Evolutionary conservation across 2,888 invertebrate species (phyloP).

Genomic region (Leptothorax acervorum): DNA sequence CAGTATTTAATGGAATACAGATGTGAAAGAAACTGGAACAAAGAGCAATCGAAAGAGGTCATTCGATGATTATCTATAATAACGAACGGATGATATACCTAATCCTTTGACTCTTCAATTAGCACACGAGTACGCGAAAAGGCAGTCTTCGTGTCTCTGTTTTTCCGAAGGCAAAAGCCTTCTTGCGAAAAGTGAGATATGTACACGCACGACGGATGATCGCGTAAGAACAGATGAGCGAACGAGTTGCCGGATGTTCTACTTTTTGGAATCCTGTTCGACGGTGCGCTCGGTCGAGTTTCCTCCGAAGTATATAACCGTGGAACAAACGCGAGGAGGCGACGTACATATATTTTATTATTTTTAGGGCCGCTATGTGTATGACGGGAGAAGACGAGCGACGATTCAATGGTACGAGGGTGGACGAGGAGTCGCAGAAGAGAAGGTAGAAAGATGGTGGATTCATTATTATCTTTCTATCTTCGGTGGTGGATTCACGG

Average conservation of each 20-base stretch:
- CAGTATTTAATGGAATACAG: not conserved
- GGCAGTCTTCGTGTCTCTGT: not conserved
- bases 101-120: not conserved
- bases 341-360: slow-evolving; percentile 40
- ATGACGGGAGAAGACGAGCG: not conserved
- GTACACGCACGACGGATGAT: slow-evolving; percentile 43
- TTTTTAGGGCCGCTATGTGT: slow-evolving; percentile 73
- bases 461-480: too few species aligned
- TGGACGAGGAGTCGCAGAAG: slow-evolving; percentile 37
- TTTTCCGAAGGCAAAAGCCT: slow-evolving; percentile 26
- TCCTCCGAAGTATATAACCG: slow-evolving; percentile 64
- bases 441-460: not conserved
- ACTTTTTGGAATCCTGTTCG: slow-evolving; percentile 76
- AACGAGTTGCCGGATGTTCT: slow-evolving; percentile 70
- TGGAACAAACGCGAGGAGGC: slow-evolving; percentile 53
- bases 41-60: not conserved
- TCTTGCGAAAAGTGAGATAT: not conserved
- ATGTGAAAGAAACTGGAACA: not conserved
- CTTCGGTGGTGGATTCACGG: slow-evolving; percentile 71
- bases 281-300: slow-evolving; percentile 60
- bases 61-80: not conserved
- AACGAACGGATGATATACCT: not conserved
- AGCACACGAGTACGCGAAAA: slow-evolving; percentile 1
- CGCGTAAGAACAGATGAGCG: slow-evolving; percentile 51
- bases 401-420: not conserved